phyloP scores from a whole-genome alignment of 2,888 invertebrate species.

The Platycheirus rosarum region DNA sequence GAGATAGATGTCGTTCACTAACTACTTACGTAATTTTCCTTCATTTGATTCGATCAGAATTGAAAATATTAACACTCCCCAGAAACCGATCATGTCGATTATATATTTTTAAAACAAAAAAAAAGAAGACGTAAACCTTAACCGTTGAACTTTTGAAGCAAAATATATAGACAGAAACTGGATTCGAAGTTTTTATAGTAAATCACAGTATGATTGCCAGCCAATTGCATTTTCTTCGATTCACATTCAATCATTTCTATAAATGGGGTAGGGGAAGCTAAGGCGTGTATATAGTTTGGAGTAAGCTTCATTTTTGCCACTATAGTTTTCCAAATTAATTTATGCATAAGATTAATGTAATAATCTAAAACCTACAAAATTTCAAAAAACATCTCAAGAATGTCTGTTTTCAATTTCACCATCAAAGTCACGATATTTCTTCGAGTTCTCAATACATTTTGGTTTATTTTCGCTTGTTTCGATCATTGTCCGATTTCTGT shows the following conservation, averaged over 20 bases:
- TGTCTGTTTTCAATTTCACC: too few relatives aligned
- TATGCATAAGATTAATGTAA: too few relatives aligned
- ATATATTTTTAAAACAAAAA: neutral
- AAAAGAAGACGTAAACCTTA: neutral
- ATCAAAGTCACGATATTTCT: too few relatives aligned
- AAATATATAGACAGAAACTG: neutral
- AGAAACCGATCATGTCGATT: conserved; percentile 5
- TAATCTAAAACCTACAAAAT: too few relatives aligned
- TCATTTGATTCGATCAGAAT: conserved; percentile 17
- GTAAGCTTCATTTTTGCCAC: too few relatives aligned
- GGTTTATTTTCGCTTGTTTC: too few relatives aligned
- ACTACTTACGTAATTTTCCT: conserved; percentile 45
- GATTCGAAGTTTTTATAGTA: conserved; percentile 36
- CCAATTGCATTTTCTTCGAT: neutral
- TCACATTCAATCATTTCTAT: neutral
- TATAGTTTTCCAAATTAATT: too few relatives aligned
- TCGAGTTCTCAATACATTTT: too few relatives aligned
- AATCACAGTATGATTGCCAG: neutral
- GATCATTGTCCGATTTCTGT: too few relatives aligned
- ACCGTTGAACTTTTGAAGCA: neutral
- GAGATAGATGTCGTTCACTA: neutral
- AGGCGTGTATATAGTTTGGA: too few relatives aligned
- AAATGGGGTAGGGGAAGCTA: too few relatives aligned
- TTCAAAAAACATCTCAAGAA: too few relatives aligned
- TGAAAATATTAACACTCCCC: conserved; percentile 9